phyloP scores from a whole-genome alignment of 30 jellyfish, hydroid and myxozoan species.

The Chironex yamaguchii region DNA sequence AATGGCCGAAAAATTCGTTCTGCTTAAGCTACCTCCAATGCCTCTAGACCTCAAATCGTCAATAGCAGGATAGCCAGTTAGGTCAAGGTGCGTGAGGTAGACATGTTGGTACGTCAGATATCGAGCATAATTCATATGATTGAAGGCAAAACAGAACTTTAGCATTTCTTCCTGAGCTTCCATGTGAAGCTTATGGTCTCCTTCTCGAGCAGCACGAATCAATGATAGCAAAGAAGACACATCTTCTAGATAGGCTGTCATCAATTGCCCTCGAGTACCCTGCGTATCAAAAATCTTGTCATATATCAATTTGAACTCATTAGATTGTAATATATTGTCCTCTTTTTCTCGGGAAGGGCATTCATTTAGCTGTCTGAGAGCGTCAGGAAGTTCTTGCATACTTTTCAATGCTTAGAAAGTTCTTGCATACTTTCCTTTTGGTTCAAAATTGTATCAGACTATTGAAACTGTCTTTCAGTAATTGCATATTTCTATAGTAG shows the following conservation, averaged over 20 bases:
- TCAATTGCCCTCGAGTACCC: too few relatives aligned
- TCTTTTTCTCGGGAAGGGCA: not conserved
- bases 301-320: not conserved
- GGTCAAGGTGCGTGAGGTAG: not conserved
- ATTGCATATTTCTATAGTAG: not conserved
- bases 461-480: not conserved
- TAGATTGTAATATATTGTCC: not conserved
- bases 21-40: slow-evolving; percentile 1
- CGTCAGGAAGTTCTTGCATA: too few relatives aligned
- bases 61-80: not conserved
- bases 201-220: too few relatives aligned
- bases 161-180: slow-evolving; percentile 6
- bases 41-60: not conserved
- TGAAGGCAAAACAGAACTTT: not conserved
- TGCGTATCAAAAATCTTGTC: too few relatives aligned
- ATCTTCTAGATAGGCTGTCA: too few relatives aligned
- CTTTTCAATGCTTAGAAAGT: too few relatives aligned
- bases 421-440: not conserved
- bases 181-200: not conserved
- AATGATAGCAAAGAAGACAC: not conserved
- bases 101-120: slow-evolving; percentile 5
- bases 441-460: not conserved
- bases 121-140: not conserved
- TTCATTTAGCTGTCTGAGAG: not conserved
- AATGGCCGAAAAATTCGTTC: not conserved